A percentile compares a stretch with the other conserved stretches of the same genome.
phyloP scores from a whole-genome alignment of 2,113 vertebrate genomes.

The Boleophthalmus pectinirostris region DNA sequence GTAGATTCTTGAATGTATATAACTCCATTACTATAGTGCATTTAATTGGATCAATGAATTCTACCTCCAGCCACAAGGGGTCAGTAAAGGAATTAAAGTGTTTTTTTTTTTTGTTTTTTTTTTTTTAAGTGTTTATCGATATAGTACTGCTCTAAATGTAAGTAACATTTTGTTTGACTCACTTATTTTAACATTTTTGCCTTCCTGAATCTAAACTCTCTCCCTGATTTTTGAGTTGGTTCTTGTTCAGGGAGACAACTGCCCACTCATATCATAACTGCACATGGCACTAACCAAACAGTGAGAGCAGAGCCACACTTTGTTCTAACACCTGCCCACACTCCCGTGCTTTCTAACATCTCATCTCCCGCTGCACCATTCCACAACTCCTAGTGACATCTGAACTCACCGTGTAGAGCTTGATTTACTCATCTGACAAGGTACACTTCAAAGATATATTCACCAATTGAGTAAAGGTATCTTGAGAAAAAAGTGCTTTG shows the following conservation, averaged over 20 bases:
- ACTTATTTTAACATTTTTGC: too few relatives aligned
- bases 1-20: too few relatives aligned
- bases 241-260: background rate
- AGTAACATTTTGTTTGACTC: too few relatives aligned
- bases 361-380: slow-evolving; percentile 12
- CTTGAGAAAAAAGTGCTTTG: background rate
- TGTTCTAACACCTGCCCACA: slow-evolving; percentile 18
- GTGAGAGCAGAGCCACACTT: background rate
- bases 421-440: slow-evolving; percentile 3
- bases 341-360: slow-evolving; percentile 24
- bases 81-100: too few relatives aligned
- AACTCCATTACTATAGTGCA: too few relatives aligned
- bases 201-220: too few relatives aligned
- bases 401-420: slow-evolving; percentile 22
- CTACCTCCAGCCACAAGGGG: too few relatives aligned
- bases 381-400: slow-evolving; percentile 14
- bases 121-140: too few relatives aligned
- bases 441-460: background rate
- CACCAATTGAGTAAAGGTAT: background rate
- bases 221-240: slow-evolving; percentile 13
- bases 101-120: too few relatives aligned
- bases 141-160: too few relatives aligned
- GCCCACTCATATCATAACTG: slow-evolving; percentile 21
- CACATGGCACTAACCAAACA: background rate
- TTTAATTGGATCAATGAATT: too few relatives aligned